Base-by-base conservation (phyloP, 2,888 invertebrate genomes). In the Archaeoteleia sp. region DNA sequence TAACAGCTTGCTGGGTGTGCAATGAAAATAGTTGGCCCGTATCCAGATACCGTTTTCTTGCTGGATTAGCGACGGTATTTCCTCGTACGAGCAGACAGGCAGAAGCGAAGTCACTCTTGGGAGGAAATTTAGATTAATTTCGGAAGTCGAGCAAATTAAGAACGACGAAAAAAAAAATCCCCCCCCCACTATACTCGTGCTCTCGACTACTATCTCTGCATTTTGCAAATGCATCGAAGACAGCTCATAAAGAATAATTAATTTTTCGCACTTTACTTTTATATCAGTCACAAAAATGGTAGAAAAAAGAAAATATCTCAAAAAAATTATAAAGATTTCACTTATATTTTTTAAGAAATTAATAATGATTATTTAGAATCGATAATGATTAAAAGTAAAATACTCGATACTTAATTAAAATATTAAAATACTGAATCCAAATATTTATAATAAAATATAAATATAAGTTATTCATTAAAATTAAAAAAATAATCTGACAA, bases 11-110 rank as follows among this genome's bases (percentile, higher is more conserved):
- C 68, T 55, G 46, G 60, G 63, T 55, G 67, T 37, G 71, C 71
- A 69, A 72, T 67, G 71, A 72, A 74, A 71, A 75, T 73, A 74
- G 69, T 74, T 75, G 73, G 74, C 73, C 57, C 54, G 67, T 53
- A 65, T 74, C 72, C 75, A 75, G 71, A 63, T 60, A 63, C 17
- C 65, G 61, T 74, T 72, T 73, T 71, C 73, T 72, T 66, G 73
- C 62, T 58, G 62, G 62, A 66, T 71, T 71, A 62, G 65, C 62
- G 61, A 62, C 32, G 51, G 46, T 54, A 17, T 58, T 60, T 51
- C 55, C 55, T 45, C 30, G 45, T 30, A 14, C 15, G 30, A 15
- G 45, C 45, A 45, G 45, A 45, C 45, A 45, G 45, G 29, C 45
- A 45, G 45, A 45, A 40, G 39, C 29, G 37, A 30, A 42, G 27